A percentile compares a stretch with the other conserved stretches of the same genome.
Evolutionary conservation across 2,888 invertebrate genomes (phyloP).

Genomic region (Rhaphigaster nebulosa): DNA sequence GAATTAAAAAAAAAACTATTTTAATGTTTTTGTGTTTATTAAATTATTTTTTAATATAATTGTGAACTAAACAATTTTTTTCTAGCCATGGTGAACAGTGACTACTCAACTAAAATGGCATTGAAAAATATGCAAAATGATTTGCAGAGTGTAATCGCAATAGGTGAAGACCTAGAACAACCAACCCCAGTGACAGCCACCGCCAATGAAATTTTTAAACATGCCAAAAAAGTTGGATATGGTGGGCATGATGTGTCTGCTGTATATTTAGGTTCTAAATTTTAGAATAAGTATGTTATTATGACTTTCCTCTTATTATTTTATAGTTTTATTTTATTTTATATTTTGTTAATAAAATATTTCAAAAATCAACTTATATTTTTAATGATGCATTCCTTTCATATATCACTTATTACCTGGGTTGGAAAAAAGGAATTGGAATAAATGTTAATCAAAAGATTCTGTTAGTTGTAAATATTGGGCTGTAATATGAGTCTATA

Average conservation of each 20-base stretch:
- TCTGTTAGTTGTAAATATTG: no score
- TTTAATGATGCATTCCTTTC: not conserved
- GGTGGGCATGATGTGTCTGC: constrained; percentile 94
- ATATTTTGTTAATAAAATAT: not conserved
- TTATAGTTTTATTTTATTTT: not conserved
- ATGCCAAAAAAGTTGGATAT: constrained; percentile 93
- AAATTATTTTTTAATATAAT: not conserved
- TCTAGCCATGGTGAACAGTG: constrained; percentile 80
- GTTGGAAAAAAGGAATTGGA: no score
- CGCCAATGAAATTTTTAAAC: constrained; percentile 96
- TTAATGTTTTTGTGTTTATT: not conserved
- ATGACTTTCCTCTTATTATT: not conserved
- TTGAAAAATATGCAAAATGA: not conserved
- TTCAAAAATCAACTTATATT: not conserved
- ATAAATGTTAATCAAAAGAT: no score
- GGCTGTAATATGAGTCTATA: no score
- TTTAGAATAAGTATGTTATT: constrained; percentile 71
- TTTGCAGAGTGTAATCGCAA: not conserved
- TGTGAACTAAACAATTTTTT: no score
- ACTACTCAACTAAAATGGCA: not conserved
- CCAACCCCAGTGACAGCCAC: constrained; percentile 91
- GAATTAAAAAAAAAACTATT: no score
- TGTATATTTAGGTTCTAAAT: constrained; percentile 89
- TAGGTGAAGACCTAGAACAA: constrained; percentile 92
- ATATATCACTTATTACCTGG: not conserved